These are phyloP conservation scores for Siniperca scherzeri DNA, from an alignment of 2,797 vertebrate genomes.

Conservation along the genomic window DNA sequence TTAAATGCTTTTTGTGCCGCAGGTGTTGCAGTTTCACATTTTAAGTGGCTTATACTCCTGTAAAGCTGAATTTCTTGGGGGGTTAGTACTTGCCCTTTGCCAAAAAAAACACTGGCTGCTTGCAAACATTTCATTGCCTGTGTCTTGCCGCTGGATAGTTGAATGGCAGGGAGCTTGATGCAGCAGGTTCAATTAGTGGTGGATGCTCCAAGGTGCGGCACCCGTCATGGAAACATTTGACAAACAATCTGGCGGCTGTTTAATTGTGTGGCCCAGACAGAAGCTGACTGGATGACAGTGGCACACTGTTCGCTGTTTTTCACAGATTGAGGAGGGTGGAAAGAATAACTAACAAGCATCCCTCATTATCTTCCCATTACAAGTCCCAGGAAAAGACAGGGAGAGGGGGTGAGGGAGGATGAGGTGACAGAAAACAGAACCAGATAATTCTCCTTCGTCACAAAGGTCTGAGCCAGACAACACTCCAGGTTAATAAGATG, in stretches of 20 bases:
- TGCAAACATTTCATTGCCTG: conserved; percentile 11
- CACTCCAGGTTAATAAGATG: conserved; percentile 60
- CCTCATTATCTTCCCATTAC: conserved; percentile 64
- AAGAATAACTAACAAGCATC: conserved; percentile 42
- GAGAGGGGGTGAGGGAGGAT: background rate
- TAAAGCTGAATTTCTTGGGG: conserved; percentile 27
- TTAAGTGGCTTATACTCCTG: conserved; percentile 58
- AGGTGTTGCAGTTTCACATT: conserved; percentile 65
- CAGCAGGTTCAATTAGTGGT: conserved; percentile 66
- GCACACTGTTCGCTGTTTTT: background rate
- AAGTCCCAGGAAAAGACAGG: conserved; percentile 4
- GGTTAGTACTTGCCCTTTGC: conserved; percentile 16
- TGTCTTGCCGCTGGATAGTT: conserved; percentile 31
- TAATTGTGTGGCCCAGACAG: conserved; percentile 59
- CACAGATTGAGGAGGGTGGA: conserved; percentile 11
- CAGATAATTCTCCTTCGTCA: conserved; percentile 46
- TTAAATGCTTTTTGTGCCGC: conserved; percentile 62
- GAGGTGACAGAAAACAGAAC: conserved; percentile 33
- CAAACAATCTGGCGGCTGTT: conserved; percentile 59
- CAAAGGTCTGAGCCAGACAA: conserved; percentile 43
- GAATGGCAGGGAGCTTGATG: conserved; percentile 47
- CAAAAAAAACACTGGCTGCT: conserved; percentile 14
- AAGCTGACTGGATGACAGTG: conserved; percentile 54
- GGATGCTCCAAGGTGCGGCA: conserved; percentile 52
- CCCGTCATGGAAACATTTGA: conserved; percentile 48